Evolutionary conservation across 1,140 invertebrate species (phyloP).

Genomic region (Musca domestica): DNA sequence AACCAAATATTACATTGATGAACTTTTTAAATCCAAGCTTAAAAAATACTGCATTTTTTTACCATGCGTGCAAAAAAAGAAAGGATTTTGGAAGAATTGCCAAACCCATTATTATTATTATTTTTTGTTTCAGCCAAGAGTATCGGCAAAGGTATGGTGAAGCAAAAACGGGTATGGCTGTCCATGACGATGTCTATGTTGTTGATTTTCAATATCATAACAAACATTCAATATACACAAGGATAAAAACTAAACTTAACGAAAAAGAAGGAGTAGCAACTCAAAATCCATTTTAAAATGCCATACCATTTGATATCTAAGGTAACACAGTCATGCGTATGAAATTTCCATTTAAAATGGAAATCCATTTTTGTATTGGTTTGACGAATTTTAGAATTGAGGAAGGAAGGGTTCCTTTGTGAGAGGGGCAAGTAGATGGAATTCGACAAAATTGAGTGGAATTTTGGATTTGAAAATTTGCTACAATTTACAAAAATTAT

Average conservation of each 20-base stretch:
- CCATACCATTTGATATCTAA: background rate
- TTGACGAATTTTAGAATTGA: no score
- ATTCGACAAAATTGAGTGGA: no score
- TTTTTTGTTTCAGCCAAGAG: background rate
- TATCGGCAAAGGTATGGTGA: background rate
- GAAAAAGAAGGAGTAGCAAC: background rate
- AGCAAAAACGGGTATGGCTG: background rate
- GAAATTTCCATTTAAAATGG: background rate
- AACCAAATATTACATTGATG: no score
- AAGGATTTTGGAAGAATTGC: no score
- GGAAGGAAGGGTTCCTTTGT: no score
- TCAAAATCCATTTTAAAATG: background rate
- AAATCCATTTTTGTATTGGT: background rate
- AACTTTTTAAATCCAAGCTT: no score
- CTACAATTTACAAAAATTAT: no score
- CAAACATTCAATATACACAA: background rate
- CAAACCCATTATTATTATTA: background rate
- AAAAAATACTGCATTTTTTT: no score
- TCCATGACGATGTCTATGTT: background rate
- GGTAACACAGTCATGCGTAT: background rate
- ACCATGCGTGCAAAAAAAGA: background rate
- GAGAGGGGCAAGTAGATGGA: no score
- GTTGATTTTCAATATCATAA: slow-evolving; percentile 10
- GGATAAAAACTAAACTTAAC: background rate
- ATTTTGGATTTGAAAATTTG: no score